Conservation (phyloP, 2,113 vertebrate species). For the Dermatemys mawii region DNA sequence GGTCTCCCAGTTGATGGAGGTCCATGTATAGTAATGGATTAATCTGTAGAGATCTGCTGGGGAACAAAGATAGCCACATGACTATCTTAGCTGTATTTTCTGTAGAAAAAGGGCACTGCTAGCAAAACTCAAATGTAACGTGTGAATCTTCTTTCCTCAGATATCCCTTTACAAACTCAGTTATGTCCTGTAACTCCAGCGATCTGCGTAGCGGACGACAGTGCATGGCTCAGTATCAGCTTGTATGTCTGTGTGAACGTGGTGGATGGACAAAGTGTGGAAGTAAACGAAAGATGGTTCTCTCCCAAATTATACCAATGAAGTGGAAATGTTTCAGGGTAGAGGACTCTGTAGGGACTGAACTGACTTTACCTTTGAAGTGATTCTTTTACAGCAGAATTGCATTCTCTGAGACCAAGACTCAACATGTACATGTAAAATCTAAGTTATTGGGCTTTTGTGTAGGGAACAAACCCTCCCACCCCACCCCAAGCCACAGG, state of each 20-base stretch:
- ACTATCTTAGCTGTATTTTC: neutral
- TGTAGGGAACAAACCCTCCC: neutral
- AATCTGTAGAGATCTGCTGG: neutral
- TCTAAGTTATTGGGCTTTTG: neutral
- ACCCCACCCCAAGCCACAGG: neutral
- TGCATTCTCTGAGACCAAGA: neutral
- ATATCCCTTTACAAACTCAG: neutral
- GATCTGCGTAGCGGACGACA: neutral
- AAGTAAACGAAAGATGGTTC: neutral
- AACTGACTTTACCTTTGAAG: neutral
- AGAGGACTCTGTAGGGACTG: neutral
- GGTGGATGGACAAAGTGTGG: neutral
- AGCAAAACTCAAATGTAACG: neutral
- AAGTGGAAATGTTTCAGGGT: neutral
- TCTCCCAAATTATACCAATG: too few species aligned
- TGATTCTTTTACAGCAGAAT: neutral
- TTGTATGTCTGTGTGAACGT: neutral
- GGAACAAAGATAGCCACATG: neutral
- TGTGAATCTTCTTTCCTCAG: neutral
- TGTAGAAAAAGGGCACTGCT: neutral
- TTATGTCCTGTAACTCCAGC: neutral
- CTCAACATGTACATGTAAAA: neutral
- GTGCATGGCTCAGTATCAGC: too few species aligned
- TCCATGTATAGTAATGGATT: neutral
- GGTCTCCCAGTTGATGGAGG: neutral